phyloP scores from a whole-genome alignment of 2,113 vertebrate genomes.

The Bubo bubo region DNA sequence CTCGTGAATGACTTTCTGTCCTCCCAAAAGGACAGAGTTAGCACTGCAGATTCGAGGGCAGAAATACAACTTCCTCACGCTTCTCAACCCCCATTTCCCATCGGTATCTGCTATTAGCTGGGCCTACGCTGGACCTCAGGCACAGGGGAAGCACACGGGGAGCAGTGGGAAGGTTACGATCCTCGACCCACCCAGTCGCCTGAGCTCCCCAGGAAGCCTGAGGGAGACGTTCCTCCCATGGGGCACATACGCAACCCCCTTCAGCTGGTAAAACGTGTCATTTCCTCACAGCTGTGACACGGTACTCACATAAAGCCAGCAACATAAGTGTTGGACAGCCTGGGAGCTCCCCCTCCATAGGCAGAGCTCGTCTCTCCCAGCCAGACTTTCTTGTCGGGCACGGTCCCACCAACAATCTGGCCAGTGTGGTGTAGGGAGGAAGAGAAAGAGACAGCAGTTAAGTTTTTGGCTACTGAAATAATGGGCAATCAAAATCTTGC shows the following conservation, averaged over 20 bases:
- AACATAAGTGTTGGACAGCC: constrained; percentile 86
- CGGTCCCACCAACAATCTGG: constrained; percentile 72
- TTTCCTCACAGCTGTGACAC: neutral
- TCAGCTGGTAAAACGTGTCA: neutral
- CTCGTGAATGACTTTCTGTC: neutral
- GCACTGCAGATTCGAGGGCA: neutral
- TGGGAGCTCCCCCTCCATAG: constrained; percentile 87
- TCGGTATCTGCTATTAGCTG: neutral
- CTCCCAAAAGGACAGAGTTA: neutral
- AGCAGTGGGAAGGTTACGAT: accelerated
- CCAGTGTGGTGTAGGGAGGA: neutral
- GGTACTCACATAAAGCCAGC: constrained; percentile 94
- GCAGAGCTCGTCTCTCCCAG: constrained; percentile 95
- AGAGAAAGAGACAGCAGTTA: neutral
- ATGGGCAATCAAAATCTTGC: neutral
- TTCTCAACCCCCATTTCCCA: neutral
- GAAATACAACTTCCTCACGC: neutral
- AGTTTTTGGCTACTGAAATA: neutral
- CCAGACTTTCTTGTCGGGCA: constrained; percentile 86
- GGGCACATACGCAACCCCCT: accelerated
- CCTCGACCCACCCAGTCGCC: neutral
- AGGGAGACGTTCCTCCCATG: accelerated
- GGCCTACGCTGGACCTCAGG: neutral
- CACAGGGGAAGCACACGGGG: accelerated
- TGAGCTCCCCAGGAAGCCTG: accelerated